Base-by-base conservation (phyloP, 2,888 invertebrate species). In the Callimorpha dominula region DNA sequence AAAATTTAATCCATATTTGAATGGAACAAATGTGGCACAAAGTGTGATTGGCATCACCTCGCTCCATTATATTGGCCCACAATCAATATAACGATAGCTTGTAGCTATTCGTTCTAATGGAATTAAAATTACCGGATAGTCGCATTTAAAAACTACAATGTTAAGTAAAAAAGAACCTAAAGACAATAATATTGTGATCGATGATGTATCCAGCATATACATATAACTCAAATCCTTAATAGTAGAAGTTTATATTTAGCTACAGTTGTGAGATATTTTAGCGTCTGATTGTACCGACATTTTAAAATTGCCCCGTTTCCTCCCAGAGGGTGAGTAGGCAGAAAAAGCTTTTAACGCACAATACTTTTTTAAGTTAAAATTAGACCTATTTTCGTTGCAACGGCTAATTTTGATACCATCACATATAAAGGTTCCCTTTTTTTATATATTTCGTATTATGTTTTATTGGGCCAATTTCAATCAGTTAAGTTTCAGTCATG, bases 221-320 rank as follows among this genome's bases (percentile, higher is more conserved):
- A 31, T 31, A 5, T 3, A 0, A 31, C 12, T 57, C 57, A 57
- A 57, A 57, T 11, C 4, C 20, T 20, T 57, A 20, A 14, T 50
- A 50, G 50, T 60, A 1, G 14, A 31, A 9, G 60, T 60, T 60
- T 31, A 60, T 60, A 60, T 60, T 60, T 31, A 31, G 14, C 40
- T 14, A 14, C 46, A 11, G 43, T 9, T 6, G 46, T 46, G 3
- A 43, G 57, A 57, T 46, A 57, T 31, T 49, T 68, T 62, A 12
- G 20, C 11, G 0, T n/a, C 62, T 65, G 81, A 85, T 82, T 83
- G 87, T 89, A 88, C 83, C 64, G 17, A 74, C 86, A 79, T 75
- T 90, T 90, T 89, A 87, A 90, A 90, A 89, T 86, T 81, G 84
- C 86, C 86, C 88, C 80, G 78, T 84, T 89, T 88, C 87, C 86